These are phyloP conservation scores for Bombus affinis DNA, from an alignment of 1,140 invertebrate genomes.

Conservation along the genomic window DNA sequence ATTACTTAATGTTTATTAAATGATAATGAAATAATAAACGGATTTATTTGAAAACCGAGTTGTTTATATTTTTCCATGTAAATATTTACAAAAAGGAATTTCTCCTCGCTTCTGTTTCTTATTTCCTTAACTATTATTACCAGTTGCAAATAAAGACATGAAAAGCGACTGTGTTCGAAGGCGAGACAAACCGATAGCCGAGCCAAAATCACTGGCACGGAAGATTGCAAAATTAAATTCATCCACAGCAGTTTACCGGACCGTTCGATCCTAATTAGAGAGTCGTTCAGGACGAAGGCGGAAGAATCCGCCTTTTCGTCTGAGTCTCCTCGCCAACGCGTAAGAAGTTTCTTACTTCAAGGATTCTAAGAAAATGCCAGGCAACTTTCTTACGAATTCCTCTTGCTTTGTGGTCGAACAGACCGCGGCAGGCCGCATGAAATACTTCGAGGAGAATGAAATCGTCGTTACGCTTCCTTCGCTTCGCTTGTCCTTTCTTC, in stretches of 20 bases:
- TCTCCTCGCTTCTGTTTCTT: too few species aligned
- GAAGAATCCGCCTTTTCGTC: neutral
- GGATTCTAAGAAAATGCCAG: neutral
- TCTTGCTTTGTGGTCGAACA: neutral
- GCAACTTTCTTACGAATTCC: conserved; percentile 22
- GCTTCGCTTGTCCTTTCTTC: neutral
- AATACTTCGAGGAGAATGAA: conserved; percentile 14
- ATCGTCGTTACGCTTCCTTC: neutral
- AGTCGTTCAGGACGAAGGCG: neutral
- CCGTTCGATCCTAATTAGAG: conserved; percentile 45
- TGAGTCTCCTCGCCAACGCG: neutral
- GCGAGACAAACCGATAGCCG: neutral
- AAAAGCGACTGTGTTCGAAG: neutral
- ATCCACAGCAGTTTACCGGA: conserved; percentile 9
- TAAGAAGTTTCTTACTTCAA: conserved; percentile 8
- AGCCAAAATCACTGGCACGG: conserved; percentile 18
- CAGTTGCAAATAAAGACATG: neutral
- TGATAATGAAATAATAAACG: too few species aligned
- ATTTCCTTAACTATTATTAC: neutral
- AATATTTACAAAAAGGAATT: too few species aligned
- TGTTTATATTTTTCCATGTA: too few species aligned
- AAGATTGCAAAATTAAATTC: conserved; percentile 47
- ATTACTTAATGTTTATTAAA: too few species aligned
- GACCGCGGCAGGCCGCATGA: neutral
- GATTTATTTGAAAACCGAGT: too few species aligned